Evolutionary conservation across 92 coral and sea anemone genomes (phyloP).

Genomic region (Pocillopora meandrina): DNA sequence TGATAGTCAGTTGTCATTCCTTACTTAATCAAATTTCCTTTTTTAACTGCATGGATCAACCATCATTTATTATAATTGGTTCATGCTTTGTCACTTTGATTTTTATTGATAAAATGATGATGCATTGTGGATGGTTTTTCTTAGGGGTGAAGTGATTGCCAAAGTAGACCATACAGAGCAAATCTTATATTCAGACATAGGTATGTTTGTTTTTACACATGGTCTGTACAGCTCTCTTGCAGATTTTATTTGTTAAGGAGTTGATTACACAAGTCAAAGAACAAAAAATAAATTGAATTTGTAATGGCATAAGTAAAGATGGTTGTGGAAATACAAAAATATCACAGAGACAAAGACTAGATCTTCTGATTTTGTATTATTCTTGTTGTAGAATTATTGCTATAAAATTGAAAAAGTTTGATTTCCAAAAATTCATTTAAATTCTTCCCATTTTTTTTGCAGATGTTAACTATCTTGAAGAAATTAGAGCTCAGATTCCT

Average conservation of each 20-base stretch:
- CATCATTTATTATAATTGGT: too few relatives aligned
- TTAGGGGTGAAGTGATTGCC: constrained; percentile 90
- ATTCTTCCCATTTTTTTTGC: neutral
- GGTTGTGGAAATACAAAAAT: too few relatives aligned
- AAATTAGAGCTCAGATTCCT: constrained; percentile 85
- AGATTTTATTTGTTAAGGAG: neutral
- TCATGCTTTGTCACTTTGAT: neutral
- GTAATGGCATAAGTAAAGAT: too few relatives aligned
- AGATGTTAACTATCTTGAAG: constrained; percentile 82
- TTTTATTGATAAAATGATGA: neutral
- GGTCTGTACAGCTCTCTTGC: neutral
- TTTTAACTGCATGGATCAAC: too few relatives aligned
- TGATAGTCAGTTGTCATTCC: too few relatives aligned
- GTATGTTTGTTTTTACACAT: constrained; percentile 37
- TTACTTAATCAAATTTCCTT: too few relatives aligned
- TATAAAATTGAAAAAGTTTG: neutral
- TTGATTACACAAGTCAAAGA: too few relatives aligned
- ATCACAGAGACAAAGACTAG: too few relatives aligned
- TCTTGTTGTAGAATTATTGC: too few relatives aligned
- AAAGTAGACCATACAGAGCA: constrained; percentile 92
- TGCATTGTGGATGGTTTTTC: neutral
- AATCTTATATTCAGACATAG: constrained; percentile 87
- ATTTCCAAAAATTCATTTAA: neutral
- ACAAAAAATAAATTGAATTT: too few relatives aligned
- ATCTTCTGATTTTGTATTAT: too few relatives aligned